Base-by-base conservation (phyloP, 1,140 invertebrate genomes). In the Halictus rubicundus region DNA sequence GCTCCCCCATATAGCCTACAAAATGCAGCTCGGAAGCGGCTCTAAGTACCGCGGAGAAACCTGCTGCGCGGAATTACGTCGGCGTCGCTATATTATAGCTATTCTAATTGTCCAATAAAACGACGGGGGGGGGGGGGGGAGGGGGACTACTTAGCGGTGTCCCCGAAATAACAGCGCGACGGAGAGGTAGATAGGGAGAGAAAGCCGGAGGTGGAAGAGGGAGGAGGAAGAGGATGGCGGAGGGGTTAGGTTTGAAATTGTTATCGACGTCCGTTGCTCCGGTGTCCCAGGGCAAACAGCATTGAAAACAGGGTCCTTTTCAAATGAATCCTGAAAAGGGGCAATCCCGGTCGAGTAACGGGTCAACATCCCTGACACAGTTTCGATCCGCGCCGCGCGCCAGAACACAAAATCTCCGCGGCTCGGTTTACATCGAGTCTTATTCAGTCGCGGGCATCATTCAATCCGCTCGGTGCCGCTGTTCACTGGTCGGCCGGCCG, bases 91-190 rank as follows among this genome's bases (percentile, higher is more conserved):
- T 68, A 66, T 79, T 79, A 79, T 52, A 68, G 78, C 54, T 68
- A 73, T 59, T 79, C 78, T 79, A 79, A 79, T 79, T 79, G 70
- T 74, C 57, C 78, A 68, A 74, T 79, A 79, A 79, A 79, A 39
- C 32, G 52, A 61, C 32, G 52, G 70, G 59, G 52, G n/a, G n/a
- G n/a, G n/a, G n/a, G n/a, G n/a, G n/a, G n/a, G n/a, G n/a, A n/a
- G n/a, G n/a, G n/a, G 16, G n/a, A 39, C 52, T 73, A 37, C 32
- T 54, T 46, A 19, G 60, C 10, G 19, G 37, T 19, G 16, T 25
- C n/a, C 16, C 19, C 60, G 46, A 78, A 72, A 72, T 64, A 27
- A 64, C 12, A 42, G 19, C 32, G 37, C 2, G 23, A 7, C n/a
- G 12, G 37, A 10, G 27, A 9, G 23, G 23, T 2, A 12, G 42